Evolutionary conservation across 35 echinoderm and acorn worm species (phyloP), one percentile per base, ranked within the genome.

Genomic region (Anneissia japonica): DNA sequence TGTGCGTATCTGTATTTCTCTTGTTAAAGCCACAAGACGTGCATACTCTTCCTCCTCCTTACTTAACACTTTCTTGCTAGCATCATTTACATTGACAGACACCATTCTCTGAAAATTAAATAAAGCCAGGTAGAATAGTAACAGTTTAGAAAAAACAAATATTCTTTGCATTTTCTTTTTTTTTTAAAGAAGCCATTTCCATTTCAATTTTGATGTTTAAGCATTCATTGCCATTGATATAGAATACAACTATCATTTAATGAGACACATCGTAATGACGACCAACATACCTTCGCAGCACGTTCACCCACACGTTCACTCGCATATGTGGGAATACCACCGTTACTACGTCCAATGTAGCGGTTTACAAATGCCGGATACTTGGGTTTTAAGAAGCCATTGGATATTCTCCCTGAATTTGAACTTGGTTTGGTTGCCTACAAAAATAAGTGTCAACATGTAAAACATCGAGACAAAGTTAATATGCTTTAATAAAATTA

Each of bases 291-390:
- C 91, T 99, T 99, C 30, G 82, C 14, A 32, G 89, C 87, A 38
- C 96, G 45, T 84, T 99, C 92, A 4, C 89, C 81, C 0, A 90
- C 89, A 26, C 96, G 84, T 64, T 99, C 96, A 28, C 94, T 85
- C 46, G 96, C 37, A 87, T 94, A 99, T 87, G 94, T 99, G 34
- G 96, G 96, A n/a, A 99, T 99, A 0, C 96, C 96, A 33, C 83
- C 77, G 82, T 99, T 99, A 33, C 86, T 92, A 31, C 96, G 46
- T 36, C 89, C 88, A 29, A 85, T 79, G 81, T 99, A 99, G 17
- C 90, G 86, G 72, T 99, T 99, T 7, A 99, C 92, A 84, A 91
- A 94, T 19, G 92, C 85, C 33, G 89, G 84, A 55, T 94, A 89
- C 77, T 94, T 99, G 21, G 35, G 35, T 23, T 64, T 64, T 23